These are phyloP conservation scores for Lathronympha strigana DNA, from an alignment of 2,888 invertebrate species.

Conservation along the genomic window DNA sequence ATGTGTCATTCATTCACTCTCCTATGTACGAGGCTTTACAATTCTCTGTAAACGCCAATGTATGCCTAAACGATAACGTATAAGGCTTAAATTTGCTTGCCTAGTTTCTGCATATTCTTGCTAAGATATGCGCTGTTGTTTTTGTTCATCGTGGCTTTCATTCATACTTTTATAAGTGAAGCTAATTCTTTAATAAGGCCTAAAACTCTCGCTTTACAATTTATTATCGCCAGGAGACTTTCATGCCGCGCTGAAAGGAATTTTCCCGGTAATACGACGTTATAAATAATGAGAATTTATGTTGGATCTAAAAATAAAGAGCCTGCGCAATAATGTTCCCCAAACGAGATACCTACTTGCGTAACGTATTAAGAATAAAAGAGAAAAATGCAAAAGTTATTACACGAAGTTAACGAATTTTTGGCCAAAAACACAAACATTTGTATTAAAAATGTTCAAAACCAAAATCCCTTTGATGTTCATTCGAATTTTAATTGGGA, in stretches of 20 bases:
- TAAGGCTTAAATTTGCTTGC: constrained; percentile 9
- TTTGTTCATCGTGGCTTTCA: constrained; percentile 23
- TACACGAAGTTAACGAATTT: constrained; percentile 20
- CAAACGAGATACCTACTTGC: constrained; percentile 6
- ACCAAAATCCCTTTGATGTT: constrained; percentile 38
- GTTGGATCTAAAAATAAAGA: constrained; percentile 22
- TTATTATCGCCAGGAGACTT: constrained; percentile 22
- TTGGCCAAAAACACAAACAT: constrained; percentile 23
- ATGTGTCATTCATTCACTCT: constrained; percentile 41
- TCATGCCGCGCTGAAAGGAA: constrained; percentile 16
- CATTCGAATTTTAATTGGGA: constrained; percentile 40
- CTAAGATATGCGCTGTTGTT: constrained; percentile 24
- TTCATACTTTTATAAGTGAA: constrained; percentile 29
- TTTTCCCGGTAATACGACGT: constrained; percentile 9
- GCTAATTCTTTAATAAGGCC: constrained; percentile 28
- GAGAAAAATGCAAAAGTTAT: constrained; percentile 10
- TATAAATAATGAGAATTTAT: constrained; percentile 29
- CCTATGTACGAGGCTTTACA: constrained; percentile 18
- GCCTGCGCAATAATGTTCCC: constrained; percentile 22
- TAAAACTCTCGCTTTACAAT: constrained; percentile 15
- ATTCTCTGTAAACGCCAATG: constrained; percentile 4
- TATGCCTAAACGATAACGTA: background rate
- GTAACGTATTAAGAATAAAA: constrained; percentile 29
- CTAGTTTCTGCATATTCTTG: background rate
- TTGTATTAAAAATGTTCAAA: constrained; percentile 32